Percentiles rank a stretch among this genome's conserved stretches.
Evolutionary conservation across 2,888 invertebrate species (phyloP).

Genomic region (Eueremaeus valkanovi): DNA sequence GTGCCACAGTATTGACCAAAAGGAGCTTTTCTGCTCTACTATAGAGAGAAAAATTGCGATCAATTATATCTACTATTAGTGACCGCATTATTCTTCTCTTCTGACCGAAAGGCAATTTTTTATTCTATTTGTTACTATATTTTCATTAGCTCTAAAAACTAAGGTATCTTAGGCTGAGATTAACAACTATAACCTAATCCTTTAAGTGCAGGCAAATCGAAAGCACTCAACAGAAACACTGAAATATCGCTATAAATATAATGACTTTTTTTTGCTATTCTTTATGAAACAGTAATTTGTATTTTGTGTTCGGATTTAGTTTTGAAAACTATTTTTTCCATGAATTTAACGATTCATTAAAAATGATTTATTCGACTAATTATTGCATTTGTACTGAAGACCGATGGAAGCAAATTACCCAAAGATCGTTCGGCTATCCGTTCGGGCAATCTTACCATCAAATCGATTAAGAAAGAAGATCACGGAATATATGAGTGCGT

Average conservation of each 20-base stretch:
- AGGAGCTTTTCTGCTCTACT: not conserved
- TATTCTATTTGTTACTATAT: constrained; percentile 4
- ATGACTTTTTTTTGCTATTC: too few relatives aligned
- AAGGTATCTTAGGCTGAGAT: too few relatives aligned
- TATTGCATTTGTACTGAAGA: constrained; percentile 40
- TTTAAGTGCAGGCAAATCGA: too few relatives aligned
- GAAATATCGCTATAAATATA: too few relatives aligned
- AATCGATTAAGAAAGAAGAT: constrained; percentile 77
- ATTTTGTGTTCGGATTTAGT: too few relatives aligned
- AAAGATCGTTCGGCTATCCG: constrained; percentile 53
- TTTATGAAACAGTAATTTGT: too few relatives aligned
- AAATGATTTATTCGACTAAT: not conserved
- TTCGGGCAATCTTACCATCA: constrained; percentile 87
- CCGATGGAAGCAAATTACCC: constrained; percentile 46
- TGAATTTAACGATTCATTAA: too few relatives aligned
- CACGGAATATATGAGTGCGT: constrained; percentile 95
- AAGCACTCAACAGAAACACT: too few relatives aligned
- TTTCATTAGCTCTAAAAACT: too few relatives aligned
- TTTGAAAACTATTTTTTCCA: not conserved
- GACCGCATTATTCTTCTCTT: not conserved
- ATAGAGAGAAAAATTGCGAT: not conserved
- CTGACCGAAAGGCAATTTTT: not conserved
- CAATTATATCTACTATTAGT: not conserved
- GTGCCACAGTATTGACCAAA: not conserved
- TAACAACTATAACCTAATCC: not conserved